phyloP scores from a whole-genome alignment of 2,797 vertebrate genomes.

The Neosilurus hyrtlii region DNA sequence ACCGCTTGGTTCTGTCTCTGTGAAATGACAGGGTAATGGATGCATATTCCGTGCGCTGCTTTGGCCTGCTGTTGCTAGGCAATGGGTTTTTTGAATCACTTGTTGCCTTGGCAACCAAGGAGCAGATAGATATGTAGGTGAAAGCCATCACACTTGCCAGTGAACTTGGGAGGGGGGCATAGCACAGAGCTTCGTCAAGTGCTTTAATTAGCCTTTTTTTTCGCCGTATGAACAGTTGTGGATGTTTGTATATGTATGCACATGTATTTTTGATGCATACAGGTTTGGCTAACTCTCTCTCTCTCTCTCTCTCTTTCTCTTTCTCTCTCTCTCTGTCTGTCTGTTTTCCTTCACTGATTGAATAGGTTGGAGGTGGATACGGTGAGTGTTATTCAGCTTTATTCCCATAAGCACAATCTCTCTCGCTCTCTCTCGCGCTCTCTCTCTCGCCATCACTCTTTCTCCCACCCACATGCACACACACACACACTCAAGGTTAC shows the following conservation, averaged over 20 bases:
- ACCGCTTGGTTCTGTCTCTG: conserved; percentile 41
- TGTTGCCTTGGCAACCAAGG: conserved; percentile 77
- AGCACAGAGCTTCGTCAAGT: conserved; percentile 51
- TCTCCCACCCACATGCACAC: too few species aligned
- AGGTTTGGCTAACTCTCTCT: conserved; percentile 18
- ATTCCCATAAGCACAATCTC: conserved; percentile 26
- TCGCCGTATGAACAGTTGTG: too few species aligned
- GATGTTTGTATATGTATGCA: background rate
- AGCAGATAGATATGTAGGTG: conserved; percentile 70
- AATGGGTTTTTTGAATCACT: conserved; percentile 65
- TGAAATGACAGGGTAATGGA: conserved; percentile 60
- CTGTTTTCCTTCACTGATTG: conserved; percentile 50
- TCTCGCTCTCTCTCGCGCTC: conserved; percentile 1
- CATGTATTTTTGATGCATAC: conserved; percentile 6
- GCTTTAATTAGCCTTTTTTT: conserved; percentile 28
- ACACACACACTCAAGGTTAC: conserved; percentile 33
- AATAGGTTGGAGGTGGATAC: conserved; percentile 87
- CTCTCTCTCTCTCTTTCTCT: conserved; percentile 42
- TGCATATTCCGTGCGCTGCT: conserved; percentile 63
- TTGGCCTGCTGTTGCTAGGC: conserved; percentile 76
- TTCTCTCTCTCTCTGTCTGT: conserved; percentile 30
- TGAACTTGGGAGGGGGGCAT: conserved; percentile 61
- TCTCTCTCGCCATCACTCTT: background rate
- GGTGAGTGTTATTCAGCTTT: conserved; percentile 77
- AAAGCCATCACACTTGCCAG: conserved; percentile 68